phyloP scores from a whole-genome alignment of 2,888 invertebrate species.

The Zhuqinia jingwanae region DNA sequence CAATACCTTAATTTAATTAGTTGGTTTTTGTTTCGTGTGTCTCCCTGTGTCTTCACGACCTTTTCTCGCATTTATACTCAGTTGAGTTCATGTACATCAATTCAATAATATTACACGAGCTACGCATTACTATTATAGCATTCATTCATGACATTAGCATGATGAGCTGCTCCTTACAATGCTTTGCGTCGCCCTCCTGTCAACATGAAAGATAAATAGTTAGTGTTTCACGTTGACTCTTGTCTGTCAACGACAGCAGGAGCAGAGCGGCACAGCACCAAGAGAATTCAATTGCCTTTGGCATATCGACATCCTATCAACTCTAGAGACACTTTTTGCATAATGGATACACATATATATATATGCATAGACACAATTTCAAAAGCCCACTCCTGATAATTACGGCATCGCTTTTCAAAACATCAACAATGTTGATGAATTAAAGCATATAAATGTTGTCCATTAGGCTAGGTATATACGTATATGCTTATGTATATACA shows the following conservation, averaged over 20 bases:
- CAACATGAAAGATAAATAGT: conserved; percentile 61
- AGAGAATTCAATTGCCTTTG: conserved; percentile 4
- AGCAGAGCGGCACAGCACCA: not conserved
- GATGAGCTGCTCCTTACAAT: conserved; percentile 40
- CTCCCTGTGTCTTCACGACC: not conserved
- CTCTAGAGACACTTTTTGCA: not conserved
- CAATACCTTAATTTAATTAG: conserved; percentile 64
- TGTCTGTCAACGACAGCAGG: not conserved
- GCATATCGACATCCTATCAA: conserved; percentile 1
- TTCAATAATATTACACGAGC: not conserved
- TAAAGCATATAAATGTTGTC: too few relatives aligned
- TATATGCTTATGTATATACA: not conserved
- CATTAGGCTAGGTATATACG: not conserved
- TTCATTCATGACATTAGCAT: conserved; percentile 33
- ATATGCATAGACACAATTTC: too few relatives aligned
- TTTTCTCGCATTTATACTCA: not conserved
- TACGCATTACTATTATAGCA: not conserved
- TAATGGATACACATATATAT: not conserved
- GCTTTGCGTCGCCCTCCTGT: conserved; percentile 23
- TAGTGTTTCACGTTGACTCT: conserved; percentile 35
- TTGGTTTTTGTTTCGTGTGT: conserved; percentile 34
- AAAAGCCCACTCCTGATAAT: too few relatives aligned
- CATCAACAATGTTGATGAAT: too few relatives aligned
- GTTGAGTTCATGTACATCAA: not conserved
- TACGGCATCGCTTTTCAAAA: too few relatives aligned